Percentiles rank a stretch among this genome's conserved stretches.
Conservation (phyloP, 2,113 vertebrate genomes). For the Poeciliopsis retropinna region DNA sequence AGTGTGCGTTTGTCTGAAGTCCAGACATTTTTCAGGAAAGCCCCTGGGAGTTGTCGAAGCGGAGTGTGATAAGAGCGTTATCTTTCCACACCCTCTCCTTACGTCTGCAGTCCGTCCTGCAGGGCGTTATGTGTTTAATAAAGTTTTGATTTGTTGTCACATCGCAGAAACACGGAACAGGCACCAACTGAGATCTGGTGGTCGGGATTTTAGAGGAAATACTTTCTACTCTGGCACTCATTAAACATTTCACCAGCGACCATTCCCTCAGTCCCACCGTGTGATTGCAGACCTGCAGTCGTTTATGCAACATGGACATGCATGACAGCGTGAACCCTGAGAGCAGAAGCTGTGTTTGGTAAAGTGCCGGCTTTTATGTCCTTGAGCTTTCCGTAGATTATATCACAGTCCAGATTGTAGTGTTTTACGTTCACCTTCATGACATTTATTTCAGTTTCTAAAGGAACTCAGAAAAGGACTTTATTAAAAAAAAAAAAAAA, state of each 20-base stretch:
- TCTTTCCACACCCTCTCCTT: conserved; percentile 19
- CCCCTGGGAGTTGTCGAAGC: conserved; percentile 24
- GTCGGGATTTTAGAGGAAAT: conserved; percentile 9
- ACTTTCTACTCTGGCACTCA: background rate
- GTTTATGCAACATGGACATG: conserved; percentile 6
- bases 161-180: conserved; percentile 1
- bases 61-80: conserved; percentile 38
- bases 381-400: background rate
- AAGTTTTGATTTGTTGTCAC: background rate
- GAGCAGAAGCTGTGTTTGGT: background rate
- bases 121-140: background rate
- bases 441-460: background rate
- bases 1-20: conserved; percentile 2
- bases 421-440: background rate
- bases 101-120: background rate
- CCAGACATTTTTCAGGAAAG: conserved; percentile 33
- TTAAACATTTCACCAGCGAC: background rate
- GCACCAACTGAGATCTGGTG: conserved; percentile 4
- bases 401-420: background rate
- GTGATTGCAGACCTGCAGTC: conserved; percentile 9
- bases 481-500: background rate
- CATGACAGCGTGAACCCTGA: conserved; percentile 3
- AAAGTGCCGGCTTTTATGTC: background rate
- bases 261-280: background rate
- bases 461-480: background rate